Percentiles rank a stretch among this genome's conserved stretches.
Evolutionary conservation across 2,888 invertebrate genomes (phyloP).

Genomic region (Hypselothyrea guttata): DNA sequence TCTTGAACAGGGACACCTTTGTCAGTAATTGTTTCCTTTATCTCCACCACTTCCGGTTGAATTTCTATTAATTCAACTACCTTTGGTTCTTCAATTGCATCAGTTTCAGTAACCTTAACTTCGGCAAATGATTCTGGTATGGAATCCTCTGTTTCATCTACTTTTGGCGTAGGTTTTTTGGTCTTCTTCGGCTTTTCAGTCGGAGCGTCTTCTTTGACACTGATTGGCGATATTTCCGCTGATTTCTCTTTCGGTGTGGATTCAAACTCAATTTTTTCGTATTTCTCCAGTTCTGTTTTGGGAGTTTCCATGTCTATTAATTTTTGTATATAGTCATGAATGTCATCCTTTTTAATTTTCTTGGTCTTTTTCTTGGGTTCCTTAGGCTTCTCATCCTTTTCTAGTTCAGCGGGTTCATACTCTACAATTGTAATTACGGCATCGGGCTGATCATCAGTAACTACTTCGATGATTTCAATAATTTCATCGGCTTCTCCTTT

Average conservation of each 20-base stretch:
- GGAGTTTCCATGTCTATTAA: constrained; percentile 77
- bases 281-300: constrained; percentile 80
- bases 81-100: constrained; percentile 43
- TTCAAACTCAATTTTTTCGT: constrained; percentile 81
- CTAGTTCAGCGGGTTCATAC: constrained; percentile 69
- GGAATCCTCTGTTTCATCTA: constrained; percentile 37
- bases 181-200: constrained; percentile 72
- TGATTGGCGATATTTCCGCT: constrained; percentile 39
- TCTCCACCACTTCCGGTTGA: constrained; percentile 65
- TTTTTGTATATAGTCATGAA: constrained; percentile 76
- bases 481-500: constrained; percentile 80
- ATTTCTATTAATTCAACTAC: constrained; percentile 71
- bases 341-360: constrained; percentile 76
- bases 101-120: constrained; percentile 55
- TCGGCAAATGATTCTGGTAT: constrained; percentile 46
- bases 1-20: constrained; percentile 75
- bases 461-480: constrained; percentile 80
- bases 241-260: constrained; percentile 55
- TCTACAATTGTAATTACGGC: constrained; percentile 77
- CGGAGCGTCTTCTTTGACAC: constrained; percentile 63
- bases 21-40: constrained; percentile 69
- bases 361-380: constrained; percentile 77
- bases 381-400: constrained; percentile 77
- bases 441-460: constrained; percentile 78
- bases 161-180: constrained; percentile 68